Base-by-base conservation (phyloP, 1,140 invertebrate species). In the Microplitis mediator region DNA sequence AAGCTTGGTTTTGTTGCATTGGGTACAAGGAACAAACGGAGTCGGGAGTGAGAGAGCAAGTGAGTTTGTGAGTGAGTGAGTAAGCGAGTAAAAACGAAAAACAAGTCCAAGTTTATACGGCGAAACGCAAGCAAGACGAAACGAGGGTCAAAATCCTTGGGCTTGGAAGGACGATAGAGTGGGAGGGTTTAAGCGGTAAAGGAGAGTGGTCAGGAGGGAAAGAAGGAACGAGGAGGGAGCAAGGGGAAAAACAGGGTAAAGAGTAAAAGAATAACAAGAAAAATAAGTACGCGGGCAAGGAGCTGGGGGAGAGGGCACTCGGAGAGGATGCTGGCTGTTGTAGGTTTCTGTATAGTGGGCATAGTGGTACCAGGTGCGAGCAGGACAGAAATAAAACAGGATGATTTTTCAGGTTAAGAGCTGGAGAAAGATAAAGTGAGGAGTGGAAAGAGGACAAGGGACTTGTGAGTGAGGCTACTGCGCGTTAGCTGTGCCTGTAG, bases 141-240 rank as follows among this genome's bases (percentile, higher is more conserved):
- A 85, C 83, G 80, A 83, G 84, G 85, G 85, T 87, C 85, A 87
- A 87, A 86, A 87, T 85, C 85, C 85, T 87, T 85, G 80, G 74
- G 80, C 84, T 82, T 81, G 80, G 82, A 73, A 62, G 71, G 31
- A 32, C 50, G 54, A 35, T 39, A 36, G 71, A 78, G 52, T 54
- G 58, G 75, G 75, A 74, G 74, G 76, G 79, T 77, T 64, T 51
- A 70, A 71, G 72, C 32, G 65, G 68, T 65, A 45, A 34, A 71
- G 67, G 39, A 69, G 35, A 67, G 67, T 14, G 34, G 45, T 23
- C 60, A 13, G 51, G 14, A 67, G 34, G 9, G 11, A n/a, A 50
- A 67, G 34, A 58, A 31, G 65, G 66, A 8, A 54, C 45, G 34
- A 67, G 67, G 63, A 69, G 71, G 66, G 74, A 54, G 62, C 23